Conservation (phyloP, 2,888 invertebrate species). For the Polylopha cassiicola region DNA sequence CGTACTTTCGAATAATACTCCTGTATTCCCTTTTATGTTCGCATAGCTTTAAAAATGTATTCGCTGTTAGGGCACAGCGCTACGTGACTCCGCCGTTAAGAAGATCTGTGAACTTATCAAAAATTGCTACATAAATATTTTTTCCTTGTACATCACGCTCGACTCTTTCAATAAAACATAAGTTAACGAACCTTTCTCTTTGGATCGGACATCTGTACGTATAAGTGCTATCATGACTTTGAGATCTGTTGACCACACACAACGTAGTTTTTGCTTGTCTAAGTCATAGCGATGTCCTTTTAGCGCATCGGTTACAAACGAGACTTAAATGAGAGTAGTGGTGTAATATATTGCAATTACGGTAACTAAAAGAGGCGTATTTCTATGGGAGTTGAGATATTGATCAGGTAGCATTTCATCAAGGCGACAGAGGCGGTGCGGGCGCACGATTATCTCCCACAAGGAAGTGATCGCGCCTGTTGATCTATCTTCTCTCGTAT, state of each 20-base stretch:
- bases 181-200: conserved; percentile 13
- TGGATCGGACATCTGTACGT: conserved; percentile 5
- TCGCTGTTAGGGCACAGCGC: conserved; percentile 45
- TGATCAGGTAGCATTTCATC: conserved; percentile 67
- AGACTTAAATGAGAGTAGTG: conserved; percentile 18
- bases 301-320: conserved; percentile 23
- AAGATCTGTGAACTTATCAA: conserved; percentile 15
- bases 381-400: conserved; percentile 64
- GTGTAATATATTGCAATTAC: conserved; percentile 47
- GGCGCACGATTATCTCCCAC: conserved; percentile 58
- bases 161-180: conserved; percentile 17
- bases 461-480: conserved; percentile 67
- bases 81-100: conserved; percentile 31
- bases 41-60: conserved; percentile 71
- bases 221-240: conserved; percentile 23
- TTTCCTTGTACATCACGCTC: conserved; percentile 2
- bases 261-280: conserved; percentile 43
- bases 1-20: conserved; percentile 70
- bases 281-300: conserved; percentile 38
- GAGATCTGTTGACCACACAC: conserved; percentile 50
- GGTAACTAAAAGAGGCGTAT: conserved; percentile 49
- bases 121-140: conserved; percentile 20
- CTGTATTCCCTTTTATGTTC: conserved; percentile 70
- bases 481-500: conserved; percentile 65
- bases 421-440: conserved; percentile 47